phyloP scores from a whole-genome alignment of 2,888 invertebrate genomes.

The Cryptocheilus praepositus region DNA sequence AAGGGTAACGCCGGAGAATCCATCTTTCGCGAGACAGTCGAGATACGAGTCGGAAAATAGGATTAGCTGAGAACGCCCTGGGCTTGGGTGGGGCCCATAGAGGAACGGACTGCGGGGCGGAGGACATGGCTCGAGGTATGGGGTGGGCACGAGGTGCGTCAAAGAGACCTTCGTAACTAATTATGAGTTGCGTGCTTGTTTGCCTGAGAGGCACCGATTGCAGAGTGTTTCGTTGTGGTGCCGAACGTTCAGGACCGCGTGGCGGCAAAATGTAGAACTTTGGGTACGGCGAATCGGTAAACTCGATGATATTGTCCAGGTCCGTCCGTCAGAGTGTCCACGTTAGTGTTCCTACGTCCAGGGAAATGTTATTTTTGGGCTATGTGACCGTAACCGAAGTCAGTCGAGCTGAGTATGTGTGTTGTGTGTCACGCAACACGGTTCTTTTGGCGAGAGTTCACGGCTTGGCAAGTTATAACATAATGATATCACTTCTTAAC shows the following conservation, averaged over 20 bases:
- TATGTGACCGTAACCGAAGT: too few species aligned
- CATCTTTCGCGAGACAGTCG: slow-evolving; percentile 36
- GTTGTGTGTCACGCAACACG: too few species aligned
- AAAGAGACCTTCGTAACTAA: slow-evolving; percentile 56
- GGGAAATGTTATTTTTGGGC: too few species aligned
- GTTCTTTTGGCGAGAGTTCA: too few species aligned
- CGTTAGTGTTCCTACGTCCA: too few species aligned
- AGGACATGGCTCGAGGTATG: slow-evolving; percentile 1
- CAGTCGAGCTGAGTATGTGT: too few species aligned
- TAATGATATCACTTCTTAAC: too few species aligned
- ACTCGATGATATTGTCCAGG: too few species aligned
- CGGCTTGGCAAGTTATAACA: too few species aligned
- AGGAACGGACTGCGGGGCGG: background rate
- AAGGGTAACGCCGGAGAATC: slow-evolving; percentile 5
- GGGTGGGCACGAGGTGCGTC: slow-evolving; percentile 35
- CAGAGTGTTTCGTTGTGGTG: slow-evolving; percentile 35
- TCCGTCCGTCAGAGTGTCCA: too few species aligned
- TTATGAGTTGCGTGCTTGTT: slow-evolving; percentile 46
- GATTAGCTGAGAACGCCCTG: slow-evolving; percentile 47
- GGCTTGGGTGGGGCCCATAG: slow-evolving; percentile 29
- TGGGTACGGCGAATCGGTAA: too few species aligned
- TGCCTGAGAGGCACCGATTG: slow-evolving; percentile 51
- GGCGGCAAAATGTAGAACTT: background rate
- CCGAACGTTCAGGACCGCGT: background rate
- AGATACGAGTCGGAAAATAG: slow-evolving; percentile 53